Conservation (phyloP, 1,140 invertebrate genomes). For the Arctopsyche grandis region DNA sequence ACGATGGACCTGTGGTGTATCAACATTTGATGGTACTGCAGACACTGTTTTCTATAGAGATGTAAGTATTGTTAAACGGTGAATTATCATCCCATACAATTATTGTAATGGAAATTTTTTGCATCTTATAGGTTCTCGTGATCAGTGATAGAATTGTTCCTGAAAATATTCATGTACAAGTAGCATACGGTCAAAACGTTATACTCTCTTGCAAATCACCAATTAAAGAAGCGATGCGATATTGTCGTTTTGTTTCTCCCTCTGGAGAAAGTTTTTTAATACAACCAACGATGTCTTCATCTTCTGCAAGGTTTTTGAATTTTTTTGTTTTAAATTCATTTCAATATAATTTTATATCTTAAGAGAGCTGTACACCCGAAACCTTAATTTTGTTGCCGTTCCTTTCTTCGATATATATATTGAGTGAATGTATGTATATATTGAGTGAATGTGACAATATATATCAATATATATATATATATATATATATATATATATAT, state of each 20-base stretch:
- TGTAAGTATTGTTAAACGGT: conserved; percentile 33
- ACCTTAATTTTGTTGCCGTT: too few relatives aligned
- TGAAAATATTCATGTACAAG: background rate
- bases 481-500: too few relatives aligned
- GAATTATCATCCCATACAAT: background rate
- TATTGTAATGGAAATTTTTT: background rate
- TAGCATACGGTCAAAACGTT: background rate
- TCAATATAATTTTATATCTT: background rate
- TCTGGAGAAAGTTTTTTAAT: conserved; percentile 5
- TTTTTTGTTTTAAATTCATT: conserved; percentile 18
- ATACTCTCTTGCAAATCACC: conserved; percentile 13
- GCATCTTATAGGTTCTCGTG: conserved; percentile 20
- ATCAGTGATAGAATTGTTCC: conserved; percentile 13
- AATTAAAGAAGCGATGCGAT: conserved; percentile 4
- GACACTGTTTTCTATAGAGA: conserved; percentile 46
- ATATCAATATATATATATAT: too few relatives aligned
- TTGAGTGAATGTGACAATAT: too few relatives aligned
- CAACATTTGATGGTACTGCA: conserved; percentile 40
- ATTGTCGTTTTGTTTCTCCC: conserved; percentile 35
- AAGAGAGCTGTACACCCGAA: too few relatives aligned
- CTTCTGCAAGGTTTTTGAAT: conserved; percentile 13
- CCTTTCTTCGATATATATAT: too few relatives aligned
- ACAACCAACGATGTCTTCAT: background rate
- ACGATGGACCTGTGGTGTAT: conserved; percentile 44
- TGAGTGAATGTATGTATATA: too few relatives aligned